These are phyloP conservation scores for Micromys minutus DNA, from an alignment of 2,113 vertebrate genomes.

Conservation along the genomic window DNA sequence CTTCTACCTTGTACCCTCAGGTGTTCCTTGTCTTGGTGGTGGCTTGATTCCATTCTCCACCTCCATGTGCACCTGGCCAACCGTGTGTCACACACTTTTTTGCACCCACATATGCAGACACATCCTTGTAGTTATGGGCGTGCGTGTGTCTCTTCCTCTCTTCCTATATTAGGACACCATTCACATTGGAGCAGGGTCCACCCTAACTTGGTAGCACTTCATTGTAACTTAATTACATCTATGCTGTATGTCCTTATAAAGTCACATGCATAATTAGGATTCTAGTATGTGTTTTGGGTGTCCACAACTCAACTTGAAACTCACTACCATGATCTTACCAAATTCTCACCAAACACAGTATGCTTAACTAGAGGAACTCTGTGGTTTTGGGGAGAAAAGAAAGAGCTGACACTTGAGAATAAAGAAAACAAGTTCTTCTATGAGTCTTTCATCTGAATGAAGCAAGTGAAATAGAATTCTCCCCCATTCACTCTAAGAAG, in stretches of 20 bases:
- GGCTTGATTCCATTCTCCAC: background rate
- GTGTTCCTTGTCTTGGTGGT: background rate
- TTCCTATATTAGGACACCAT: background rate
- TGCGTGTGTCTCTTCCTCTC: background rate
- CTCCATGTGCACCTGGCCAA: background rate
- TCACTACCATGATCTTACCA: conserved; percentile 9
- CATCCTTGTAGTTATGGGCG: background rate
- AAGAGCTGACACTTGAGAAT: background rate
- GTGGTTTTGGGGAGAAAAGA: background rate
- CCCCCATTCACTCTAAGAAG: background rate
- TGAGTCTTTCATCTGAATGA: background rate
- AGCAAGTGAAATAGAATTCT: background rate
- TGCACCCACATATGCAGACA: no score
- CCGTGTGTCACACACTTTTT: background rate
- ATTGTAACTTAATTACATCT: background rate
- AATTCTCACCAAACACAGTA: background rate
- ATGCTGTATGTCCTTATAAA: background rate
- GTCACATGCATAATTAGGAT: background rate
- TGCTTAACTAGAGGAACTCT: background rate
- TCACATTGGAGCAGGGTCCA: background rate
- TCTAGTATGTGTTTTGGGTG: background rate
- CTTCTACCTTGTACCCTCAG: background rate
- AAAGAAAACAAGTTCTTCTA: background rate
- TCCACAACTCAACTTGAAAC: background rate
- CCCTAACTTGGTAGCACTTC: background rate